Percentiles rank a stretch among this genome's conserved stretches.
phyloP scores from a whole-genome alignment of 2,888 invertebrate species.

The Romanomermis culicivorax region DNA sequence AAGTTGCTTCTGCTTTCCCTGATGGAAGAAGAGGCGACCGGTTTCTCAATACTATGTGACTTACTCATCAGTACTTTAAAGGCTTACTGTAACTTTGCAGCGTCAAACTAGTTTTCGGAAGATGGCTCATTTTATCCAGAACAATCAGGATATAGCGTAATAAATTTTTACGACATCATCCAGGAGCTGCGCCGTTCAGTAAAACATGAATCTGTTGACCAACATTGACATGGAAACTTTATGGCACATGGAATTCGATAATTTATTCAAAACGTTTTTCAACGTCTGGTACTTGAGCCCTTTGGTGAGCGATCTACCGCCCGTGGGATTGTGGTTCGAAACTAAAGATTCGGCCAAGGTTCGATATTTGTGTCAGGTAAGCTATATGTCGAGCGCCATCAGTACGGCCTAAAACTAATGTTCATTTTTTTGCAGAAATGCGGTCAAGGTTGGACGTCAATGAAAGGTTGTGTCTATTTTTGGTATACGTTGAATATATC shows the following conservation, averaged over 20 bases:
- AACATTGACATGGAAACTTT: not conserved
- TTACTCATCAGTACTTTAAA: no score
- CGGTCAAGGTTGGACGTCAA: constrained; percentile 35
- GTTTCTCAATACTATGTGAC: no score
- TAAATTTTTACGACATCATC: no score
- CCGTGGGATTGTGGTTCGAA: not conserved
- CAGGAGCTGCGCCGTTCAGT: no score
- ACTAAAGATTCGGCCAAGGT: not conserved
- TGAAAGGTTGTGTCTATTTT: constrained; percentile 34
- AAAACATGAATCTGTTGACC: not conserved
- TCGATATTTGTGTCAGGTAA: not conserved
- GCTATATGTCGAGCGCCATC: not conserved
- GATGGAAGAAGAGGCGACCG: no score
- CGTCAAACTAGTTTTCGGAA: no score
- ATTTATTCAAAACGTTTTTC: not conserved
- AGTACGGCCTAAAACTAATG: not conserved
- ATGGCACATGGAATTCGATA: not conserved
- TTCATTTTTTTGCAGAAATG: constrained; percentile 24
- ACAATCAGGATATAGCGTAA: no score
- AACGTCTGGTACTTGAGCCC: not conserved
- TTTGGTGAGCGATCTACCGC: not conserved
- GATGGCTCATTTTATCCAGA: no score
- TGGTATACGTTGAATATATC: constrained; percentile 26
- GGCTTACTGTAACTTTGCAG: no score
- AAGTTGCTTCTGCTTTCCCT: no score